Conservation (phyloP, 2,113 vertebrate species). For the Cichladusa arquata region DNA sequence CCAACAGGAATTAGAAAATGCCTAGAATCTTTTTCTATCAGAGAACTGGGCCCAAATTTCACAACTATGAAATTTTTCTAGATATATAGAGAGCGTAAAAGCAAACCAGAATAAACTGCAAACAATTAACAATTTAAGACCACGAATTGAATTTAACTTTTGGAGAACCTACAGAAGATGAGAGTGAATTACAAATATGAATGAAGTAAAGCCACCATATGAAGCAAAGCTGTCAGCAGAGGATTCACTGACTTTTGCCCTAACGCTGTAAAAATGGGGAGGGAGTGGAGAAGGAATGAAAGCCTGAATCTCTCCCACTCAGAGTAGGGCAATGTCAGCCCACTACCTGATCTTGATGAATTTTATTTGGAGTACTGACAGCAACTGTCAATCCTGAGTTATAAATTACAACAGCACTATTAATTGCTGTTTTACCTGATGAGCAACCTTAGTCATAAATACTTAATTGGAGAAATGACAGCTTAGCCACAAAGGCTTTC, state of each 20-base stretch:
- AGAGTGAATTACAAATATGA: not conserved
- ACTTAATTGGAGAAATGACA: not conserved
- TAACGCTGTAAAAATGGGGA: not conserved
- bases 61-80: not conserved
- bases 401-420: not conserved
- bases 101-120: not conserved
- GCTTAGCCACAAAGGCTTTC: not conserved
- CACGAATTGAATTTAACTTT: not conserved
- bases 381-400: not conserved
- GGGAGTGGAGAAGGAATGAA: not conserved
- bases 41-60: not conserved
- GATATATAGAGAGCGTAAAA: not conserved
- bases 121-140: not conserved
- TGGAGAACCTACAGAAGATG: not conserved
- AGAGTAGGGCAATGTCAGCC: slow-evolving; percentile 20
- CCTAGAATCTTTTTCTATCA: not conserved
- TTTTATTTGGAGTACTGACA: not conserved
- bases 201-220: not conserved
- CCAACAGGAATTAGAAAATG: not conserved
- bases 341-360: not conserved
- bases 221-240: not conserved
- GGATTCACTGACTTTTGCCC: not conserved
- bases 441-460: not conserved
- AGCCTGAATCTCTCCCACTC: slow-evolving; percentile 22
- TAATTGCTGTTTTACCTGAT: not conserved